Percentiles rank a stretch among this genome's conserved stretches.
Conservation (phyloP, 2,797 vertebrate species). For the Nasua narica region DNA sequence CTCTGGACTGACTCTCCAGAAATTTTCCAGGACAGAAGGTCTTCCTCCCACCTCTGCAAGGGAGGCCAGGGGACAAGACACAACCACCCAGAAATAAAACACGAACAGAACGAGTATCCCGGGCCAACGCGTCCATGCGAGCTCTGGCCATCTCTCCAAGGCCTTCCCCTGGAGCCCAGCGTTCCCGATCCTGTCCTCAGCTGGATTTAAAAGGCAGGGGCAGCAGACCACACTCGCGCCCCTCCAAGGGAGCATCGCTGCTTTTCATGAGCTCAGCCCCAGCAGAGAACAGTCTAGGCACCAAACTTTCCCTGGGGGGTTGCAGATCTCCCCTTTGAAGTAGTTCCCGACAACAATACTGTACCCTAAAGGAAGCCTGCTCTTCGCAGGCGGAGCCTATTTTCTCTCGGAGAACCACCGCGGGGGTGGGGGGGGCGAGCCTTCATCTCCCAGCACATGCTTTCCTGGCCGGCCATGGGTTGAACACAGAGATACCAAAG, state of each 20-base stretch:
- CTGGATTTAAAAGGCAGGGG: slow-evolving; percentile 71
- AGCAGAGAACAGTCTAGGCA: slow-evolving; percentile 79
- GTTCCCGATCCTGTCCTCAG: slow-evolving; percentile 64
- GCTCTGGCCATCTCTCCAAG: slow-evolving; percentile 62
- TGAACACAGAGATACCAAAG: slow-evolving; percentile 85
- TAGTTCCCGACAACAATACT: slow-evolving; percentile 73
- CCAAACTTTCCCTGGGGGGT: slow-evolving; percentile 79
- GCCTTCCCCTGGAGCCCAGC: slow-evolving; percentile 57
- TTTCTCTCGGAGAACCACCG: slow-evolving; percentile 74
- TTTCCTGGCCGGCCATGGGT: slow-evolving; percentile 65
- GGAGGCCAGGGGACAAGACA: neutral
- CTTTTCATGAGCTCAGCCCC: slow-evolving; percentile 83
- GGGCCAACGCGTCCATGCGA: slow-evolving; percentile 31
- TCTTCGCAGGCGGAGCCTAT: slow-evolving; percentile 73
- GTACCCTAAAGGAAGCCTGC: slow-evolving; percentile 80
- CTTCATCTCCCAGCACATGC: slow-evolving; percentile 64
- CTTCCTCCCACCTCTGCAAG: slow-evolving; percentile 47
- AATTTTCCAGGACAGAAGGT: slow-evolving; percentile 57
- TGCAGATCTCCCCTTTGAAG: slow-evolving; percentile 81
- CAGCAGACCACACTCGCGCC: slow-evolving; percentile 78
- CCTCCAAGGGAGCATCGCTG: slow-evolving; percentile 75
- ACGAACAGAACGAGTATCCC: slow-evolving; percentile 69
- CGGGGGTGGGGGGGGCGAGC: neutral
- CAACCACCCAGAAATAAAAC: slow-evolving; percentile 6
- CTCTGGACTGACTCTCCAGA: neutral